Base-by-base conservation (phyloP, 2,797 vertebrate genomes). In the Semotilus atromaculatus region DNA sequence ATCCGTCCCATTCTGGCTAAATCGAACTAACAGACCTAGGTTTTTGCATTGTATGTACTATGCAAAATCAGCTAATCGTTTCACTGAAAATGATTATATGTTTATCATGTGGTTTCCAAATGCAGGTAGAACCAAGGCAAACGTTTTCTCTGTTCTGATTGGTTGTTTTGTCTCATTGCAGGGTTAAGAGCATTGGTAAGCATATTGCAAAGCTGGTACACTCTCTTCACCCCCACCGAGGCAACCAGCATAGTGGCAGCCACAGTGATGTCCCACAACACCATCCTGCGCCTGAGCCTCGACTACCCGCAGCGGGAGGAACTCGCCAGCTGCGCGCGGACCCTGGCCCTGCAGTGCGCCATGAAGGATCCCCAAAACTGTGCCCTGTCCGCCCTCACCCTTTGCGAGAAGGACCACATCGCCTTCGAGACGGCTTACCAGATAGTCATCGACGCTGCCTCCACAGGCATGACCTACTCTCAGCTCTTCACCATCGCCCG, bases 311-410 rank as follows among this genome's bases (percentile, higher is more conserved):
- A 99, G 93, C 94, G 97, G 0, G 98, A 99, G 93, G 98, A 99
- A 92, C 95, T 99, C 84, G 98, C 98, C 82, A 97, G 97, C 93
- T 99, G 98, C 0, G 98, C 98, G 3, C 93, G 98, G 81, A 99
- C 98, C 0, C 93, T 99, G 89, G 98, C 98, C 23, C 93, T 99
- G 85, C 98, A 99, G 91, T 99, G 98, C 16, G 98, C 98, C 90
- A 99, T 99, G 98, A 99, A 99, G 93, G 97, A 99, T 92, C 98
- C 98, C 0, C 98, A 99, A 92, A 99, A 98, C 93, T 99, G 98
- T 34, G 97, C 98, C 9, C 92, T 99, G 85, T 99, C 98, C 0
- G 98, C 98, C 7, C 96, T 99, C 78, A 99, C 98, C 18, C 97
- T 99, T 84, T 99, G 98, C 0, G 98, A 99, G 92, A 99, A 99